These are phyloP conservation scores for Polylopha cassiicola DNA, from an alignment of 2,888 invertebrate species.

Conservation along the genomic window DNA sequence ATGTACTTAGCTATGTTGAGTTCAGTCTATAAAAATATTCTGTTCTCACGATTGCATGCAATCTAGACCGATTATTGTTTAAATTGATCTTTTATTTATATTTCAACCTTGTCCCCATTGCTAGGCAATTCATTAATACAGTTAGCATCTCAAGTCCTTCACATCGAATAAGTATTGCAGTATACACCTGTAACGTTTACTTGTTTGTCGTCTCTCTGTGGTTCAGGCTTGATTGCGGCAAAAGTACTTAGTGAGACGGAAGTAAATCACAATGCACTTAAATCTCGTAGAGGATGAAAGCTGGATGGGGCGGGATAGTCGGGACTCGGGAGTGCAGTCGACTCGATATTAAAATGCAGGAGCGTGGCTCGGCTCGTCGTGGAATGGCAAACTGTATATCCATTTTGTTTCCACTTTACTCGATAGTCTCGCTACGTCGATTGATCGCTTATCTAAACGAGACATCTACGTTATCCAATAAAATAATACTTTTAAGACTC, in stretches of 20 bases:
- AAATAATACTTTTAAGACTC: neutral
- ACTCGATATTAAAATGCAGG: conserved; percentile 52
- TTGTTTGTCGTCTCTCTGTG: conserved; percentile 40
- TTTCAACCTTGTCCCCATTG: no score
- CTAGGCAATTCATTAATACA: no score
- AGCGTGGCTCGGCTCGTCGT: conserved; percentile 26
- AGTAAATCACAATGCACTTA: conserved; percentile 51
- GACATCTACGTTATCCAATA: conserved; percentile 4
- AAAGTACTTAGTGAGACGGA: conserved; percentile 40
- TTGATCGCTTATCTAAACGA: conserved; percentile 12
- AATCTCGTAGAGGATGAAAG: conserved; percentile 43
- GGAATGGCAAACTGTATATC: conserved; percentile 21
- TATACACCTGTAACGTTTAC: conserved; percentile 26
- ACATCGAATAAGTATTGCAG: no score
- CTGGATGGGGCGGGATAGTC: conserved; percentile 40
- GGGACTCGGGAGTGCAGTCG: conserved; percentile 45
- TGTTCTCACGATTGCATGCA: no score
- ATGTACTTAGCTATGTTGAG: no score
- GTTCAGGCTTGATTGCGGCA: conserved; percentile 42
- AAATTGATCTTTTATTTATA: no score
- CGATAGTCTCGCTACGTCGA: conserved; percentile 11
- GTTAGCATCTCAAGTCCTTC: no score
- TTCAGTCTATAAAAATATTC: no score
- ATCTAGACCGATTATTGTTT: no score
- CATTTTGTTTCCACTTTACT: conserved; percentile 16